phyloP scores from a whole-genome alignment of 2,797 vertebrate species.

The Eutrigla gurnardus region DNA sequence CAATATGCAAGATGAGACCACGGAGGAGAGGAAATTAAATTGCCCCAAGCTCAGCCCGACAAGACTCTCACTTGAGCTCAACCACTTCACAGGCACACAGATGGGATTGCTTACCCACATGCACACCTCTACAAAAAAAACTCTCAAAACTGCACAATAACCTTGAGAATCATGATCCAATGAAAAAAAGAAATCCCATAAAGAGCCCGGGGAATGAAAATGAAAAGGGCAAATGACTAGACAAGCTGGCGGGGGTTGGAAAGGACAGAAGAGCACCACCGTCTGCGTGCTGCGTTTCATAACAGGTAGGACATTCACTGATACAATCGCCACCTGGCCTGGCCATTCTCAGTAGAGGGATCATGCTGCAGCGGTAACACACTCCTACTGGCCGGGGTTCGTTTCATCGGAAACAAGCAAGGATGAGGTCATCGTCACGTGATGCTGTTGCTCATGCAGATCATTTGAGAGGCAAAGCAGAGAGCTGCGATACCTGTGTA shows the following conservation, averaged over 20 bases:
- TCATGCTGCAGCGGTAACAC: conserved; percentile 39
- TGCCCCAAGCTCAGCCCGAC: conserved; percentile 67
- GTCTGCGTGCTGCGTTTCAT: conserved; percentile 50
- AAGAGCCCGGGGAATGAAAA: conserved; percentile 64
- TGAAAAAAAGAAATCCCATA: conserved; percentile 48
- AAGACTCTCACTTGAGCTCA: conserved; percentile 51
- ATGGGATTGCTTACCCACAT: conserved; percentile 55
- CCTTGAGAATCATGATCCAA: conserved; percentile 67
- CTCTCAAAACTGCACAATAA: conserved; percentile 47
- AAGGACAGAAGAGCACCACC: conserved; percentile 48
- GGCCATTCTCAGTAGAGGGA: conserved; percentile 32
- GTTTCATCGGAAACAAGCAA: conserved; percentile 40
- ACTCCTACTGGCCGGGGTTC: conserved; percentile 24
- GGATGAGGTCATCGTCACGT: conserved; percentile 71
- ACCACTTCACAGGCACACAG: conserved; percentile 54
- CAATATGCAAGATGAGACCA: conserved; percentile 61
- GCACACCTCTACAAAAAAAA: conserved; percentile 49
- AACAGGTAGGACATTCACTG: conserved; percentile 60
- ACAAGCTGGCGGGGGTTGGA: conserved; percentile 49
- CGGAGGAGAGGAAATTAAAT: conserved; percentile 80
- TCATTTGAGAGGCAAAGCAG: conserved; percentile 80
- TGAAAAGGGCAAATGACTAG: conserved; percentile 72
- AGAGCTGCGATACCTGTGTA: conserved; percentile 47
- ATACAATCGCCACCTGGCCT: conserved; percentile 59
- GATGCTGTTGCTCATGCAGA: conserved; percentile 41